These are phyloP conservation scores for Aporrectodea caliginosa DNA, from an alignment of 1,140 invertebrate genomes.

Conservation along the genomic window DNA sequence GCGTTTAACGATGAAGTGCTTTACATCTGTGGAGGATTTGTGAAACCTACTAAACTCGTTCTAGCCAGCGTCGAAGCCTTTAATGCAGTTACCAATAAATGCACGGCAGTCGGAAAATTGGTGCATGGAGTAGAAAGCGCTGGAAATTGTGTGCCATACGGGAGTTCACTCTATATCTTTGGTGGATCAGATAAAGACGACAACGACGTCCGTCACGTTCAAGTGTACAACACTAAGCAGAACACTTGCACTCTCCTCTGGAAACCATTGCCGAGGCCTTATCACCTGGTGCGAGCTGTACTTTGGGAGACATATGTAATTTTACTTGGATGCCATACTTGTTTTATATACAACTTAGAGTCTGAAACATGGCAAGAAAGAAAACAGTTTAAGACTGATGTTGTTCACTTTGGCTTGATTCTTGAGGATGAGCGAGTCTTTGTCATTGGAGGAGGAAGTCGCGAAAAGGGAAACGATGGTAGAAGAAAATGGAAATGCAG, in stretches of 20 bases:
- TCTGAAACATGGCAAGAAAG: neutral
- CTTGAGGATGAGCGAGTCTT: neutral
- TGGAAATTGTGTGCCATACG: neutral
- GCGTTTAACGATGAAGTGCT: neutral
- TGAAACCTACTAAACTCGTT: neutral
- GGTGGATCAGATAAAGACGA: neutral
- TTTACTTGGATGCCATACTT: neutral
- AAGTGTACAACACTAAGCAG: neutral
- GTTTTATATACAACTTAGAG: neutral
- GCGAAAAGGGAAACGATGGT: too few relatives aligned
- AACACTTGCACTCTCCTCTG: neutral
- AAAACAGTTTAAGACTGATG: neutral
- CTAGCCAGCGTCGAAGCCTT: neutral
- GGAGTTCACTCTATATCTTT: neutral
- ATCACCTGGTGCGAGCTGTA: neutral
- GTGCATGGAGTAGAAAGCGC: neutral
- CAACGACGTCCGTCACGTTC: neutral
- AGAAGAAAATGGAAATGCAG: too few relatives aligned
- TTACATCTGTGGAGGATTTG: neutral
- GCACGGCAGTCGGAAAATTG: neutral
- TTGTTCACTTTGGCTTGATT: neutral
- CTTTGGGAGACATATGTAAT: neutral
- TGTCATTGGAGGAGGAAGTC: neutral
- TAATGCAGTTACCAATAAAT: neutral
- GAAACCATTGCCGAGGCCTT: neutral